These are phyloP conservation scores for Rhingia campestris DNA, from an alignment of 2,888 invertebrate genomes.

Conservation along the genomic window DNA sequence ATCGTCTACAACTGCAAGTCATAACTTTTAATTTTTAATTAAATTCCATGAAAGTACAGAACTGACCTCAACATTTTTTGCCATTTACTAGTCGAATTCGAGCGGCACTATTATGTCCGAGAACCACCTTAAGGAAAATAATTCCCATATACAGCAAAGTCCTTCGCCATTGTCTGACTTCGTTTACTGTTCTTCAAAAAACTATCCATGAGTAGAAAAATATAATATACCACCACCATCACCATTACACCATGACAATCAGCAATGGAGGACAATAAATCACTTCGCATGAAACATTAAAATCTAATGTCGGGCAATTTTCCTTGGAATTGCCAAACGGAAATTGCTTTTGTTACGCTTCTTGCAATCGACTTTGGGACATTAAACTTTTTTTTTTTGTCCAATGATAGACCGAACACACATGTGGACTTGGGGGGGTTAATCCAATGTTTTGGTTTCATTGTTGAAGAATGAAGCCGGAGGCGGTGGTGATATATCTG, in stretches of 20 bases:
- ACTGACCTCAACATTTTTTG: constrained; percentile 4
- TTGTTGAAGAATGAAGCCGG: constrained; percentile 28
- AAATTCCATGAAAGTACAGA: background rate
- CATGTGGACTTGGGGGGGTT: background rate
- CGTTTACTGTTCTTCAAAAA: constrained; percentile 32
- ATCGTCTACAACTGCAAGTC: background rate
- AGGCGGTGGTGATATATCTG: constrained; percentile 4
- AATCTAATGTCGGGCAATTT: constrained; percentile 63
- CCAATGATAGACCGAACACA: background rate
- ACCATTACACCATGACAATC: constrained; percentile 27
- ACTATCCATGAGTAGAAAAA: background rate
- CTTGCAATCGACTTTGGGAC: constrained; percentile 14
- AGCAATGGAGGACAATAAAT: constrained; percentile 44
- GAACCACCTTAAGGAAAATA: background rate
- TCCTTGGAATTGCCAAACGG: constrained; percentile 56
- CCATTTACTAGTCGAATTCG: background rate
- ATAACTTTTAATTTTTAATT: background rate
- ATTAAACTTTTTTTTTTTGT: constrained; percentile 13
- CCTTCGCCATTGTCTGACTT: constrained; percentile 29
- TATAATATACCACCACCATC: background rate
- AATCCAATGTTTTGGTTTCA: constrained; percentile 6
- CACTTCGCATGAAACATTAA: constrained; percentile 60
- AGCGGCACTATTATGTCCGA: background rate
- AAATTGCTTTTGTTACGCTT: constrained; percentile 65
- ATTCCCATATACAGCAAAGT: constrained; percentile 2